Evolutionary conservation across 2,888 invertebrate species (phyloP).

Genomic region (Argynnis bischoffii): DNA sequence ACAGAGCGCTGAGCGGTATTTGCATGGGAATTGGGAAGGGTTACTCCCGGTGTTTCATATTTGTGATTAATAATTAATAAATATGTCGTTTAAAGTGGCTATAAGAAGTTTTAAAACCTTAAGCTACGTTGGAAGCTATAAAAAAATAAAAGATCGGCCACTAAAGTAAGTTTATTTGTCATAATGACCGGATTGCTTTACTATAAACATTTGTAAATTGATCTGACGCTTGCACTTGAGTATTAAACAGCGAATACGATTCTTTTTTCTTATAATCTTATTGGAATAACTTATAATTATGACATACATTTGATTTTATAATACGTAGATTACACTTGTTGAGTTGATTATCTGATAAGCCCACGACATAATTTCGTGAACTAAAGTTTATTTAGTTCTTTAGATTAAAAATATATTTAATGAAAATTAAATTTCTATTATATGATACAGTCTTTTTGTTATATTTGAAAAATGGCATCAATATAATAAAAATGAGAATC

Average conservation of each 20-base stretch:
- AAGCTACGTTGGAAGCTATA: conserved; percentile 69
- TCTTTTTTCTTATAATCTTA: neutral
- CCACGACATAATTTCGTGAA: neutral
- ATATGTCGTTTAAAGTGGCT: conserved; percentile 69
- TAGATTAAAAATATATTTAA: too few relatives aligned
- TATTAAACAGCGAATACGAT: neutral
- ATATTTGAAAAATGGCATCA: too few relatives aligned
- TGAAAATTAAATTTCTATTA: too few relatives aligned
- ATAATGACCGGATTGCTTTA: neutral
- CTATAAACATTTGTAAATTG: conserved; percentile 23
- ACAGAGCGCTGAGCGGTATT: conserved; percentile 2
- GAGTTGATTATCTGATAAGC: conserved; percentile 19
- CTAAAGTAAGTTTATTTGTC: conserved; percentile 59
- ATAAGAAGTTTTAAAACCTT: conserved; percentile 63
- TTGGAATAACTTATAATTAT: neutral
- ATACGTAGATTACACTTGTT: conserved; percentile 1
- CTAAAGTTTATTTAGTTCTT: too few relatives aligned
- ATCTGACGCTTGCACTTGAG: neutral
- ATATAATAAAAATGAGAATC: too few relatives aligned
- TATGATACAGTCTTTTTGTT: too few relatives aligned
- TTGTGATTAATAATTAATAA: conserved; percentile 7
- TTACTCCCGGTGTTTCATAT: conserved; percentile 1
- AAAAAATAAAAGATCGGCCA: conserved; percentile 63
- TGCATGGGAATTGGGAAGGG: neutral
- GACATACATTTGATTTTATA: neutral